phyloP scores from a whole-genome alignment of 2,888 invertebrate genomes.

The Nomada goodeniana region DNA sequence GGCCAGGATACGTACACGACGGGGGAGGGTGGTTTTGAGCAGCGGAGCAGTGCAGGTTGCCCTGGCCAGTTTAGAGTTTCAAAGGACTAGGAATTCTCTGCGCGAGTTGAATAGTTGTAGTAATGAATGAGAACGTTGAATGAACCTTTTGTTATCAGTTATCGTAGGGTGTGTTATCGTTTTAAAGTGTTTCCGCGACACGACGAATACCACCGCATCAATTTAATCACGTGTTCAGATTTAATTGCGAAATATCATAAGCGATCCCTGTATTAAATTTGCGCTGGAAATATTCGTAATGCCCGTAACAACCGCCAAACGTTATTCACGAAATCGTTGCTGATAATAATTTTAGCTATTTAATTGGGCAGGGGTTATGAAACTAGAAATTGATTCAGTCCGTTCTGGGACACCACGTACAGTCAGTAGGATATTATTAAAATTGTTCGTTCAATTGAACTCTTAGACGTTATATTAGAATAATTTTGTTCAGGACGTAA shows the following conservation, averaged over 20 bases:
- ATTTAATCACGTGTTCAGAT: not conserved
- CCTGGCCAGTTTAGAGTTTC: conserved; percentile 44
- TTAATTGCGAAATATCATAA: not conserved
- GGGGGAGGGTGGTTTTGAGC: conserved; percentile 29
- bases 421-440: no score
- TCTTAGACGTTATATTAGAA: not conserved
- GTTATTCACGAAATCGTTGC: no score
- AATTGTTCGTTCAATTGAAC: not conserved
- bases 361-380: no score
- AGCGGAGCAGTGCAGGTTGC: conserved; percentile 42
- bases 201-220: not conserved
- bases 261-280: not conserved
- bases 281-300: not conserved
- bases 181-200: not conserved
- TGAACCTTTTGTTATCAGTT: conserved; percentile 34
- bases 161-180: conserved; percentile 24
- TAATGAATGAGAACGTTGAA: conserved; percentile 45
- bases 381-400: no score
- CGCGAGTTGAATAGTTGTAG: conserved; percentile 55
- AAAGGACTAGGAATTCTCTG: conserved; percentile 53
- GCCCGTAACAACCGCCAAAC: no score
- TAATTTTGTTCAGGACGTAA: conserved; percentile 4
- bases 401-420: no score
- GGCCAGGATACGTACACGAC: conserved; percentile 18
- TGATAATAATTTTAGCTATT: not conserved